phyloP scores from a whole-genome alignment of 2,797 vertebrate species.

The Rhinella marina region DNA sequence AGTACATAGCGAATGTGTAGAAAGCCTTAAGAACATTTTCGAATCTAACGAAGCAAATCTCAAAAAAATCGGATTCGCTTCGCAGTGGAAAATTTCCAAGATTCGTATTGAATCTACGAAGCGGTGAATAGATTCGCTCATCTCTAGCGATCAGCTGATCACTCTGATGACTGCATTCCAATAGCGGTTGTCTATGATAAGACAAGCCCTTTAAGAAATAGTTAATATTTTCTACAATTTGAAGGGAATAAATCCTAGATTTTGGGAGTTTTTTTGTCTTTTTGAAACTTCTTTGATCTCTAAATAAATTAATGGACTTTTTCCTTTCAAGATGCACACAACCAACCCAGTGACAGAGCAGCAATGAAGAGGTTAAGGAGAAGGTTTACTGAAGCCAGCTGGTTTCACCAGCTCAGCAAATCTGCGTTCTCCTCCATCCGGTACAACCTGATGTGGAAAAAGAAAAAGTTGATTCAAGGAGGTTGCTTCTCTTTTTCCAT shows the following conservation, averaged over 20 bases:
- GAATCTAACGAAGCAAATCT: too few relatives aligned
- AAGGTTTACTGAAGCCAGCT: not conserved
- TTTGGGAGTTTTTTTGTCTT: not conserved
- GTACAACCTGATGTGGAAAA: not conserved
- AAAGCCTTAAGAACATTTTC: too few relatives aligned
- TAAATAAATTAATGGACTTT: not conserved
- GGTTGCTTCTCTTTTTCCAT: slow-evolving; percentile 26
- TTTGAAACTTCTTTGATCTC: not conserved
- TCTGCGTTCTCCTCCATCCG: not conserved
- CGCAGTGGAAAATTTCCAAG: too few relatives aligned
- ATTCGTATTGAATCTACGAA: too few relatives aligned
- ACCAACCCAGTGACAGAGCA: too few relatives aligned
- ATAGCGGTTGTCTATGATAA: not conserved
- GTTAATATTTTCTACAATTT: not conserved
- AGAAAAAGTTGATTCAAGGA: not conserved
- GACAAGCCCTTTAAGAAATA: not conserved
- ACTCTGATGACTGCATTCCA: not conserved
- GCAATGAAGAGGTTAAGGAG: not conserved
- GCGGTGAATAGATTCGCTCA: too few relatives aligned
- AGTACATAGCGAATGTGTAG: too few relatives aligned
- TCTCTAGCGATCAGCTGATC: not conserved
- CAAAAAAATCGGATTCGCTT: too few relatives aligned
- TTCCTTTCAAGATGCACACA: not conserved
- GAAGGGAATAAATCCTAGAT: not conserved
- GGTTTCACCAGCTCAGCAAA: slow-evolving; percentile 7